Evolutionary conservation across 2,113 vertebrate species (phyloP).

Genomic region (Chiloscyllium plagiosum): DNA sequence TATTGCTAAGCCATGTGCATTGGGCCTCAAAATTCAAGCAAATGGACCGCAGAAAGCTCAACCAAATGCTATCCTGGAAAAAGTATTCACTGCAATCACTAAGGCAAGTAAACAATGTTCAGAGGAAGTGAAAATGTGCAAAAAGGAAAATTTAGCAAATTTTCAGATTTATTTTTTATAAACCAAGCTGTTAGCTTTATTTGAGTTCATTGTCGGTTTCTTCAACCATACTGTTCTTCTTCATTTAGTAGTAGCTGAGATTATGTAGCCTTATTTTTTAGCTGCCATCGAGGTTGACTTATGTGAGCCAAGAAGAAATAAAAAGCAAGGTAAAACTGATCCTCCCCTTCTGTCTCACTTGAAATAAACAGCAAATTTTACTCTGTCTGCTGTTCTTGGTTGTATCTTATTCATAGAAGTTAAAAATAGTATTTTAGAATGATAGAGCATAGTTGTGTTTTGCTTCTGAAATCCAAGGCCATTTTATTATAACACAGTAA

Average conservation of each 20-base stretch:
- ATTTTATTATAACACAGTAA: not conserved
- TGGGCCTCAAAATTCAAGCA: constrained; percentile 91
- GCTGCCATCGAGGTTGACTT: not conserved
- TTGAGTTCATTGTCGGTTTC: not conserved
- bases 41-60: constrained; percentile 88
- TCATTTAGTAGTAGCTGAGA: not conserved
- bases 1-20: constrained; percentile 90
- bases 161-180: not conserved
- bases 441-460: not conserved
- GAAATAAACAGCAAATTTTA: not conserved
- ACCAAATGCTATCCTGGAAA: constrained; percentile 93
- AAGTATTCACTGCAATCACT: constrained; percentile 96
- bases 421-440: not conserved
- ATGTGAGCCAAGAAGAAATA: not conserved
- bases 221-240: not conserved
- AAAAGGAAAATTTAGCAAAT: not conserved
- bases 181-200: not conserved
- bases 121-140: not conserved
- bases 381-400: no score
- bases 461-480: not conserved
- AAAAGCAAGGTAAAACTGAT: not conserved
- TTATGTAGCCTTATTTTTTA: not conserved
- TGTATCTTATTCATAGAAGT: not conserved
- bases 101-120: constrained; percentile 67
- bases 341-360: not conserved